phyloP scores from a whole-genome alignment of 2,113 vertebrate genomes.

The Notiomystis cincta region DNA sequence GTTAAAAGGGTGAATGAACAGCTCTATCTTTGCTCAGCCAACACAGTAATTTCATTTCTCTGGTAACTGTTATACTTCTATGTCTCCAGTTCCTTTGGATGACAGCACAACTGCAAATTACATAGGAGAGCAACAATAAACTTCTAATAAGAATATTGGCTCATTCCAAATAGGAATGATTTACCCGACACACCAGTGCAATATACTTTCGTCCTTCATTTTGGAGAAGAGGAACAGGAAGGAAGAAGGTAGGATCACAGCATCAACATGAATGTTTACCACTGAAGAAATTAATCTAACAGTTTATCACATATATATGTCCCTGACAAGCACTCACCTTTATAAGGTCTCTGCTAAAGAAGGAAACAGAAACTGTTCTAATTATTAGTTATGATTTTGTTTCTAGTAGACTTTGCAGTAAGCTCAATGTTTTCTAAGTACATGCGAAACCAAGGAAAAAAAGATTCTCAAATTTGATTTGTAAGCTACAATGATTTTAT shows the following conservation, averaged over 20 bases:
- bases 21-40: conserved; percentile 27
- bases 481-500: neutral
- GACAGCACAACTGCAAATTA: neutral
- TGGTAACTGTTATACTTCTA: neutral
- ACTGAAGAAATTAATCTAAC: neutral
- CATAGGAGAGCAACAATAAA: neutral
- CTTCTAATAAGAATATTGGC: neutral
- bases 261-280: neutral
- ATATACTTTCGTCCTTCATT: neutral
- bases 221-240: neutral
- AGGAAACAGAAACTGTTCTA: neutral
- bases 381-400: neutral
- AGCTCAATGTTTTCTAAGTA: neutral
- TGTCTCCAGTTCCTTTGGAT: neutral
- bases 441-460: neutral
- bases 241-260: neutral
- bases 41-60: conserved; percentile 9
- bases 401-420: neutral
- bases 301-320: neutral
- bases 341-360: neutral
- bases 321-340: neutral
- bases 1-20: conserved; percentile 14
- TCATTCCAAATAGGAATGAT: neutral
- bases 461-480: neutral
- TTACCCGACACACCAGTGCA: rapidly evolving